Evolutionary conservation across 2,797 vertebrate species (phyloP).

Genomic region (Columba guinea): DNA sequence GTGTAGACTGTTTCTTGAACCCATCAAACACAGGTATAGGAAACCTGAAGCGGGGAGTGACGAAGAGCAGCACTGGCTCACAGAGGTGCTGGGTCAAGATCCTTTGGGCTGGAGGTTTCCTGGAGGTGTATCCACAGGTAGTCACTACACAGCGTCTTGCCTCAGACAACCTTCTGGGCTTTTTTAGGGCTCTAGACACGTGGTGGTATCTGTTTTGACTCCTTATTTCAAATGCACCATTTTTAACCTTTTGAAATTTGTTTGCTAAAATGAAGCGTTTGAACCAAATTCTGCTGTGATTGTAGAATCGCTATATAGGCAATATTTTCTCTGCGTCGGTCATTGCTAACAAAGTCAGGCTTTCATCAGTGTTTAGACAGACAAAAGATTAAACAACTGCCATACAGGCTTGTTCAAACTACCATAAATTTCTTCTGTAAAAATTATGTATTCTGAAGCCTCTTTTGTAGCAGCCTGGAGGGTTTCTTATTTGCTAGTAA

Average conservation of each 20-base stretch:
- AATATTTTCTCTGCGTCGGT: not conserved
- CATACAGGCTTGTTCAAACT: not conserved
- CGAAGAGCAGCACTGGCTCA: not conserved
- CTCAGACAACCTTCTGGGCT: not conserved
- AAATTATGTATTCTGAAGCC: not conserved
- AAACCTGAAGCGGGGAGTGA: not conserved
- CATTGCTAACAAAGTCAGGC: not conserved
- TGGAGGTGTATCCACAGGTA: not conserved
- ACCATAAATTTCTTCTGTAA: not conserved
- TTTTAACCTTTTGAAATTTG: not conserved
- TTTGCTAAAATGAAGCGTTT: not conserved
- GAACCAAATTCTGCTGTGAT: not conserved
- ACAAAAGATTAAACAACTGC: not conserved
- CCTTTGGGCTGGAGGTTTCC: not conserved
- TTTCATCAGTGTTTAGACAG: not conserved
- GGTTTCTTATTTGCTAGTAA: not conserved
- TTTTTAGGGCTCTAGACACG: not conserved
- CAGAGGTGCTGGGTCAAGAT: not conserved
- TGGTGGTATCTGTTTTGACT: not conserved
- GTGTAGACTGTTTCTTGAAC: not conserved
- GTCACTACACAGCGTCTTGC: not conserved
- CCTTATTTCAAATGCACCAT: not conserved
- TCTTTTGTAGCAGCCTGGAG: not conserved
- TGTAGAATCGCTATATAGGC: not conserved
- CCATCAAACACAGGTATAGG: not conserved